These are phyloP conservation scores for Temnothorax rugatulus DNA, from an alignment of 2,888 invertebrate genomes.

Conservation along the genomic window DNA sequence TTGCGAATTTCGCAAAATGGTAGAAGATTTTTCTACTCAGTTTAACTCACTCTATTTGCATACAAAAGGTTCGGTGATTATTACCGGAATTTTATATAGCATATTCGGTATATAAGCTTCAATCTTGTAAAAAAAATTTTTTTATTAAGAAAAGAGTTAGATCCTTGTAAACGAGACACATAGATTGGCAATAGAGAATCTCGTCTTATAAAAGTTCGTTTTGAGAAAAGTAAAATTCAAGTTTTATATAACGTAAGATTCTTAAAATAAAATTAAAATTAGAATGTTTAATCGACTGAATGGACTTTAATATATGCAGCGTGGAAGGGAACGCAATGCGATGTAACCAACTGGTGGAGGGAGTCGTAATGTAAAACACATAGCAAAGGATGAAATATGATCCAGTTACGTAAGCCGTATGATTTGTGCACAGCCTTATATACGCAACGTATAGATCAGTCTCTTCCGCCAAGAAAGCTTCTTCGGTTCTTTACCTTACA, in stretches of 20 bases:
- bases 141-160: background rate
- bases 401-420: constrained; percentile 62
- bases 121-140: background rate
- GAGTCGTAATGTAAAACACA: constrained; percentile 53
- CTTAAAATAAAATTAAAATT: background rate
- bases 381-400: constrained; percentile 64
- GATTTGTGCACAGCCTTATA: constrained; percentile 28
- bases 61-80: no score
- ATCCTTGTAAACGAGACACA: background rate
- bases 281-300: background rate
- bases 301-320: background rate
- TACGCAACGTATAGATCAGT: no score
- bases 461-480: no score
- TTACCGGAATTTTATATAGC: no score
- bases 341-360: background rate
- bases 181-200: no score
- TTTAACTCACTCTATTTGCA: no score
- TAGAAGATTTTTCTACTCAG: no score
- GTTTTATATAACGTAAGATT: background rate
- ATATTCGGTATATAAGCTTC: no score
- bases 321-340: background rate
- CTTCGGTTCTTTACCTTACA: no score
- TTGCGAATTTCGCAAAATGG: no score
- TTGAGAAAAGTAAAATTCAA: background rate
- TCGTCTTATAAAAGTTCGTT: background rate